Base-by-base conservation (phyloP, 2,888 invertebrate species). In the Onchidella celtica region DNA sequence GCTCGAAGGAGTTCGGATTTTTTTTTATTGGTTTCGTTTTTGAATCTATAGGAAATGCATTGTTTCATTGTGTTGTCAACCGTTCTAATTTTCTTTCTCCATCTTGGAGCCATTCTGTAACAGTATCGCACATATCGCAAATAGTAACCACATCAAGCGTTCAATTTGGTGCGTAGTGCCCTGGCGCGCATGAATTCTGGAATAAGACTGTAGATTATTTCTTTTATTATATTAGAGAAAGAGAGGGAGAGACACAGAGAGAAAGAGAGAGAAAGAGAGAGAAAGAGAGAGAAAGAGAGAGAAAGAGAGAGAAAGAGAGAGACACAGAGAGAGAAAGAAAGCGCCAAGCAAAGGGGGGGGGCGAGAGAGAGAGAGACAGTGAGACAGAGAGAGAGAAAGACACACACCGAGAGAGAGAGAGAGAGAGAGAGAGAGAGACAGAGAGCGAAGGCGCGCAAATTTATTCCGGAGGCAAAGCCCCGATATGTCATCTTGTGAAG, bases 291-390 rank as follows among this genome's bases (percentile, higher is more conserved):
- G 3, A 73, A 57, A 73, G 59, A 73, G 59, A 73, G 32, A 73
- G 73, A 61, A 17, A 61, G 34, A 61, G 9, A 72, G 72, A 72
- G 73, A 73, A n/a, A 63, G 63, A 63, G 63, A 63, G 63, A 63
- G 63, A 63, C 14, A 63, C 14, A 63, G 63, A 63, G 63, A n/a
- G 63, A 17, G 24, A 63, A 6, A 63, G 63, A 63, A n/a, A 63
- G 63, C 9, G n/a, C n/a, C 32, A 47, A 3, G 14, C 27, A 55
- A 27, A 47, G 38, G n/a, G 9, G 11, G 27, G n/a, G 24, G n/a
- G 55, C 21, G 27, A 47, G 55, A 47, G 11, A 55, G 40, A 55
- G 72, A 72, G 57, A 55, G 72, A 47, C 14, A 72, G 11, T 14
- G 55, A 72, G 55, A 72, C 47, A 47, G 27, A 55, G 55, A 72